These are phyloP conservation scores for Pygocentrus nattereri DNA, from an alignment of 2,797 vertebrate species.

Conservation along the genomic window DNA sequence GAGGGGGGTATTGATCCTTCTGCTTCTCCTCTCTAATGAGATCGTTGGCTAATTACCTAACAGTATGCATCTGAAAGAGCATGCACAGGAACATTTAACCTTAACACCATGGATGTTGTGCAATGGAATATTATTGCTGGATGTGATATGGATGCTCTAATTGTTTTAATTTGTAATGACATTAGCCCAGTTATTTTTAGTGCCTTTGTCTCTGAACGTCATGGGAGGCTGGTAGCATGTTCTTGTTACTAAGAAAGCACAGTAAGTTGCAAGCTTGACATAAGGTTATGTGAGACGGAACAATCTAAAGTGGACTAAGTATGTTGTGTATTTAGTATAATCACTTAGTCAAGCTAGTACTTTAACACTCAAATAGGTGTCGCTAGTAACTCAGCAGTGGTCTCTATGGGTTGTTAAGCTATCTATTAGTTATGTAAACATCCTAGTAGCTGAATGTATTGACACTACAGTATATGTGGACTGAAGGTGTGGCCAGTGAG, in stretches of 20 bases:
- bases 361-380: neutral
- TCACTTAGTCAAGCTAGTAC: neutral
- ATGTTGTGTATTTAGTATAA: neutral
- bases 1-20: slow-evolving; percentile 48
- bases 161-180: neutral
- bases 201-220: neutral
- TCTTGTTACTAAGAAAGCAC: neutral
- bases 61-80: slow-evolving; percentile 3
- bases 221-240: no score
- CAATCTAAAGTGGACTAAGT: neutral
- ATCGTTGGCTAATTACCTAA: slow-evolving; percentile 54
- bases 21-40: slow-evolving; percentile 53
- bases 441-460: no score
- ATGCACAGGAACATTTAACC: slow-evolving; percentile 20
- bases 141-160: neutral
- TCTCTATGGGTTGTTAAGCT: no score
- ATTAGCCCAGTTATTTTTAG: neutral
- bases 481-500: no score
- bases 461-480: no score
- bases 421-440: no score
- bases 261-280: neutral
- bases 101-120: neutral
- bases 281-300: no score
- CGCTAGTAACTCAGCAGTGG: neutral
- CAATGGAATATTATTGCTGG: neutral